Evolutionary conservation across 1,140 invertebrate genomes (phyloP).

Genomic region (Carposina sasakii): DNA sequence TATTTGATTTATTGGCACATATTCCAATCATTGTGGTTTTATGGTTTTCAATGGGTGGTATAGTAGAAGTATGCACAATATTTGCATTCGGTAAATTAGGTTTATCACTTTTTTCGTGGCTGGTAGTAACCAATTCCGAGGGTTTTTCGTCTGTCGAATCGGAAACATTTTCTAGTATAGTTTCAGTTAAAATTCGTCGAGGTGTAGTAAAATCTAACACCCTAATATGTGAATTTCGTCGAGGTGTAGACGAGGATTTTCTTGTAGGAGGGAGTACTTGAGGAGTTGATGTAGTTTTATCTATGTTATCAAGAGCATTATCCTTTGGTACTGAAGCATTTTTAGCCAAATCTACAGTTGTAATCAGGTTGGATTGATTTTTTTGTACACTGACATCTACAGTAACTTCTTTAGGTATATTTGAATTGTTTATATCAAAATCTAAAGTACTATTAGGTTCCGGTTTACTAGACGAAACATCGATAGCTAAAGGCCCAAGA

Average conservation of each 20-base stretch:
- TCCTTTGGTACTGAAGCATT: constrained; percentile 54
- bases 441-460: no score
- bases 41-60: no score
- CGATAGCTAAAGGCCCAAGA: constrained; percentile 38
- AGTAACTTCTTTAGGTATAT: neutral
- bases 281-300: constrained; percentile 50
- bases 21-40: no score
- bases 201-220: constrained; percentile 62
- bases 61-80: no score
- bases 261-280: constrained; percentile 38
- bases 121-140: no score
- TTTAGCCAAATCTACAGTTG: constrained; percentile 38
- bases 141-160: no score
- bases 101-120: no score
- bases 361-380: constrained; percentile 25
- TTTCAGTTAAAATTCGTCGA: constrained; percentile 52
- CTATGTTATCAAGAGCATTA: constrained; percentile 19
- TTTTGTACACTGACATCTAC: constrained; percentile 8
- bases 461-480: constrained; percentile 27
- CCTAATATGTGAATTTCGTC: constrained; percentile 52
- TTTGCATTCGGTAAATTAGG: no score
- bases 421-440: no score
- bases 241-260: constrained; percentile 60
- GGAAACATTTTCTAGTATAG: constrained; percentile 34
- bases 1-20: no score